phyloP scores from a whole-genome alignment of 2,888 invertebrate genomes.

The Drosophila affinis region DNA sequence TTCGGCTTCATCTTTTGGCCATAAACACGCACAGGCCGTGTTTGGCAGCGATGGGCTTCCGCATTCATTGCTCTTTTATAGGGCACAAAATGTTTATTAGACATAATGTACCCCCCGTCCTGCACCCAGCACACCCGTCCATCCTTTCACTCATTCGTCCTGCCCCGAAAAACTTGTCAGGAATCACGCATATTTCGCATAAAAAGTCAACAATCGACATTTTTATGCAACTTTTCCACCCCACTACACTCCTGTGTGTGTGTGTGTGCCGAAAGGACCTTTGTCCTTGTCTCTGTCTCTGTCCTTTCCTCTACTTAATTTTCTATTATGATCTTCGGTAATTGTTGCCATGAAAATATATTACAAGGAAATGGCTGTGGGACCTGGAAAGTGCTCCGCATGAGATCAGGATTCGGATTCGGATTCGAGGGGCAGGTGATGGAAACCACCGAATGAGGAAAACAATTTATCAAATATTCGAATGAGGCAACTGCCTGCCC shows the following conservation, averaged over 20 bases:
- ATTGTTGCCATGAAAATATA: slow-evolving; percentile 42
- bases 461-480: no score
- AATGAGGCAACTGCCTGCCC: no score
- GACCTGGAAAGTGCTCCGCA: neutral
- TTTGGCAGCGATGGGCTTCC: slow-evolving; percentile 72
- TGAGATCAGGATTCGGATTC: neutral
- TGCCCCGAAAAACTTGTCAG: slow-evolving; percentile 19
- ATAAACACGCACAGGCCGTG: slow-evolving; percentile 76
- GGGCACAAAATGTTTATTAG: slow-evolving; percentile 73
- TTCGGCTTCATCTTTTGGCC: slow-evolving; percentile 33
- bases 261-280: neutral
- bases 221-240: slow-evolving; percentile 29
- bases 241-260: neutral
- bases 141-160: slow-evolving; percentile 5
- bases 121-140: no score
- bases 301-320: slow-evolving; percentile 31
- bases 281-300: neutral
- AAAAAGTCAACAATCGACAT: slow-evolving; percentile 58
- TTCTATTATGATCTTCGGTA: slow-evolving; percentile 43
- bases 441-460: no score
- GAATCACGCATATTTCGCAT: slow-evolving; percentile 74
- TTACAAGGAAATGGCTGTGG: slow-evolving; percentile 7
- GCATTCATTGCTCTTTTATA: slow-evolving; percentile 57
- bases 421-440: no score
- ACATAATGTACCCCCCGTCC: slow-evolving; percentile 51